These are phyloP conservation scores for Chelidonichthys spinosus DNA, from an alignment of 2,797 vertebrate genomes.

Conservation along the genomic window DNA sequence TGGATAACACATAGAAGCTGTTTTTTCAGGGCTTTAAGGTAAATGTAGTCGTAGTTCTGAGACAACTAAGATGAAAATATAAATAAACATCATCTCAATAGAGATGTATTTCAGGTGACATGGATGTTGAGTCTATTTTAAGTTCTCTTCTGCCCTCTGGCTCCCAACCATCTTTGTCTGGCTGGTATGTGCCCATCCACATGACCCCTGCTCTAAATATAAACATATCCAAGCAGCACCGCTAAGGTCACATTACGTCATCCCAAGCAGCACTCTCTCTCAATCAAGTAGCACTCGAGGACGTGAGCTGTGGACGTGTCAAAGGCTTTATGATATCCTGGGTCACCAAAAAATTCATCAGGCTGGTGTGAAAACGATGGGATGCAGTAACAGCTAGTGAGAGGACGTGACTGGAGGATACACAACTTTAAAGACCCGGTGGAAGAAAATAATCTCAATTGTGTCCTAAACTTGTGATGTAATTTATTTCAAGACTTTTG, in stretches of 20 bases:
- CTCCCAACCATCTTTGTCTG: slow-evolving; percentile 71
- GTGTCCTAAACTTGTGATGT: background rate
- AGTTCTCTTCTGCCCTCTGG: slow-evolving; percentile 41
- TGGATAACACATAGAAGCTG: background rate
- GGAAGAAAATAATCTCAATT: background rate
- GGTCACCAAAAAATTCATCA: slow-evolving; percentile 14
- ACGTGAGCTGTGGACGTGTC: background rate
- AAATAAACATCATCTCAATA: background rate
- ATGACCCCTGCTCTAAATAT: slow-evolving; percentile 76
- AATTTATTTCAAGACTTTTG: background rate
- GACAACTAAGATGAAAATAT: background rate
- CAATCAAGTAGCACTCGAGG: slow-evolving; percentile 23
- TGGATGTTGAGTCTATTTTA: slow-evolving; percentile 26
- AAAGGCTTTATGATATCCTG: slow-evolving; percentile 41
- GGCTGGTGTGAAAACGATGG: slow-evolving; percentile 13
- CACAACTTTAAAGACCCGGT: background rate
- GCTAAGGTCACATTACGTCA: slow-evolving; percentile 75
- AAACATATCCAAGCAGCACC: slow-evolving; percentile 40
- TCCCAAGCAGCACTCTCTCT: slow-evolving; percentile 38
- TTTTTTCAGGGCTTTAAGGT: background rate
- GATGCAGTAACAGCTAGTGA: background rate
- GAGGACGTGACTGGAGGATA: background rate
- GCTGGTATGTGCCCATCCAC: slow-evolving; percentile 61
- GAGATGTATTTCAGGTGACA: background rate
- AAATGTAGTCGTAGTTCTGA: background rate